Evolutionary conservation across 2,888 invertebrate genomes (phyloP).

Genomic region (Perithous albicinctus): DNA sequence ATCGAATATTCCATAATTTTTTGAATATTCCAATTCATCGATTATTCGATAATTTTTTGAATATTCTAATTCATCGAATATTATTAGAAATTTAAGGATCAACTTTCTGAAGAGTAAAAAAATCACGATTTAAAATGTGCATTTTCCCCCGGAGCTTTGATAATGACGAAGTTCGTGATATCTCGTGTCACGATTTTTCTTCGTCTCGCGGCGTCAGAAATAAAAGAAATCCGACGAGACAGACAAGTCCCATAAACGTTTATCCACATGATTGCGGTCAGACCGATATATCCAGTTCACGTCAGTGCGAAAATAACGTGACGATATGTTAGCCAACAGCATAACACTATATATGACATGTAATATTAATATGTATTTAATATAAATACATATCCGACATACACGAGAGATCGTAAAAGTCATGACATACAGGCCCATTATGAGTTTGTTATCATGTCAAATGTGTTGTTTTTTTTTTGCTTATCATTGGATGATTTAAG

Average conservation of each 20-base stretch:
- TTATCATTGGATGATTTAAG: background rate
- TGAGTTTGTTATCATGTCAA: background rate
- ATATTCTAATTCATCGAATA: no score
- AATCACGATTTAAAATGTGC: no score
- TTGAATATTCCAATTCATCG: no score
- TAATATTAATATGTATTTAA: conserved; percentile 16
- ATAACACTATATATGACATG: background rate
- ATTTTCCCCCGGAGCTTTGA: conserved; percentile 5
- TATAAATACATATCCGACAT: background rate
- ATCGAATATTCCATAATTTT: no score
- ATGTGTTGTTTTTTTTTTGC: background rate
- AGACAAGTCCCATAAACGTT: conserved; percentile 41
- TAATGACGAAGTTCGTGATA: conserved; percentile 3
- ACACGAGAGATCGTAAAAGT: background rate
- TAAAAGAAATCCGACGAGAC: conserved; percentile 42
- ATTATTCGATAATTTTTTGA: no score
- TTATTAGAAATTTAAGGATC: no score
- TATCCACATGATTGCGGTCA: conserved; percentile 39
- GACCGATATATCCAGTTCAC: conserved; percentile 39
- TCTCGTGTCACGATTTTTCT: conserved; percentile 38
- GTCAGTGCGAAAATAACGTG: conserved; percentile 7
- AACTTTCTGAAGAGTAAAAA: no score
- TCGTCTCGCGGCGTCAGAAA: conserved; percentile 32
- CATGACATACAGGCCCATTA: conserved; percentile 1
- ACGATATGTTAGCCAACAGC: background rate